Base-by-base conservation (phyloP, 2,113 vertebrate genomes). In the Scatophagus argus region DNA sequence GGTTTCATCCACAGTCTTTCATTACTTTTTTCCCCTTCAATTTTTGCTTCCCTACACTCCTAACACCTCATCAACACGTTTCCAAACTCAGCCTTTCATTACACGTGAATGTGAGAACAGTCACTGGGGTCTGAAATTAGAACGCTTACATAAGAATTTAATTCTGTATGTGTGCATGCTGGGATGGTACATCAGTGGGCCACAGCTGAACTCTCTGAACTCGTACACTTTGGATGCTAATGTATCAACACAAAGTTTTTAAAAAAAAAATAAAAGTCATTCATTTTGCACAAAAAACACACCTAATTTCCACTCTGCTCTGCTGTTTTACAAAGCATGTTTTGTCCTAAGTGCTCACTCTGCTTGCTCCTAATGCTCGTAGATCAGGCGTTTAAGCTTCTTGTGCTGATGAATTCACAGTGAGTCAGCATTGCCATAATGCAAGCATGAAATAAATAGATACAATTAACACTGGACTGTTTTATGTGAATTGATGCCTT, bases 71-170 rank as follows among this genome's bases (percentile, higher is more conserved):
- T 31, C 23, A 61, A 32, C 39, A 62, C 5, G 10, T 32, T 46
- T 17, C 36, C n/a, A 5, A 23, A 74, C 32, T 49, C 69, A 76
- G 38, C 52, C 27, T 73, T 43, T 66, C 60, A 60, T 69, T 43
- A 65, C 32, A 49, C 8, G 23, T 54, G 61, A 59, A 12, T 38
- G 31, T 80, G 72, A 74, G 46, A 64, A 51, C 63, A 71, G 41
- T 74, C 76, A 64, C 10, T 52, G 34, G 54, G 60, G 77, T 75
- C 72, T 87, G 61, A 68, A 80, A 75, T 80, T 58, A 75, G 60
- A 78, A 38, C 25, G 8, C 39, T 69, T 78, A 81, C 34, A 23
- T 61, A 77, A 68, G 0, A 78, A 58, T 62, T 64, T 12, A 6
- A 47, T 78, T 79, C 64, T 71, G 60, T 36, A 32, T 61, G 62